Conservation (phyloP, 2,888 invertebrate genomes). For the Diogma glabrata region DNA sequence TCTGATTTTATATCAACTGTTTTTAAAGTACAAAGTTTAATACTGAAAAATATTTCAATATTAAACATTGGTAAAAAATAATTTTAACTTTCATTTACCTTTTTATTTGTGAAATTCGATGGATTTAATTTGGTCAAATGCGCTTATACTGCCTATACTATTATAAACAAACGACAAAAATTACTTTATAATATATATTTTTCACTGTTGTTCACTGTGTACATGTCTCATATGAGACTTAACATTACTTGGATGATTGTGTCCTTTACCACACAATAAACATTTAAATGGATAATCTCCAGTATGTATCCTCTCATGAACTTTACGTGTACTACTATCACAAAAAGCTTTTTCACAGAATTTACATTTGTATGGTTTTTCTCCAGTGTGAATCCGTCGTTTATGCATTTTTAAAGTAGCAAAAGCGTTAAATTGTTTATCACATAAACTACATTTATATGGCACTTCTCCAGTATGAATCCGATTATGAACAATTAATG, state of each 20-base stretch:
- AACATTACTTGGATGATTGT: constrained; percentile 9
- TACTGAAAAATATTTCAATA: too few species aligned
- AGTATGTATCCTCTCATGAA: background rate
- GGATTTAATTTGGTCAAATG: too few species aligned
- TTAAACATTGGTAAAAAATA: too few species aligned
- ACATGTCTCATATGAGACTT: constrained; percentile 7
- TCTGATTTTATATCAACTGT: too few species aligned
- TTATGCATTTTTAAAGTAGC: constrained; percentile 1
- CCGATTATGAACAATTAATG: constrained; percentile 6
- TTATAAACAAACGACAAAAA: too few species aligned
- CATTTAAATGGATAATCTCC: constrained; percentile 7
- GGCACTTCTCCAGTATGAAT: constrained; percentile 4
- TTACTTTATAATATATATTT: background rate
- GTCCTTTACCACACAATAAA: constrained; percentile 4
- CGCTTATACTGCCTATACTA: too few species aligned
- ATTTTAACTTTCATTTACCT: too few species aligned
- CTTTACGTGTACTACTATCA: background rate
- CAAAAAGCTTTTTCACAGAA: constrained; percentile 1
- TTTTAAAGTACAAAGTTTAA: too few species aligned
- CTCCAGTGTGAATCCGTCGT: constrained; percentile 1
- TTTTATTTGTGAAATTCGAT: too few species aligned
- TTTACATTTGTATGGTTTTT: background rate
- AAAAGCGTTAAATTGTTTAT: background rate
- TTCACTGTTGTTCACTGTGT: background rate
- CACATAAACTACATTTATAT: constrained; percentile 5